Evolutionary conservation across 1,140 invertebrate species (phyloP), one percentile per base, ranked within the genome.

Genomic region (Galendromus occidentalis): DNA sequence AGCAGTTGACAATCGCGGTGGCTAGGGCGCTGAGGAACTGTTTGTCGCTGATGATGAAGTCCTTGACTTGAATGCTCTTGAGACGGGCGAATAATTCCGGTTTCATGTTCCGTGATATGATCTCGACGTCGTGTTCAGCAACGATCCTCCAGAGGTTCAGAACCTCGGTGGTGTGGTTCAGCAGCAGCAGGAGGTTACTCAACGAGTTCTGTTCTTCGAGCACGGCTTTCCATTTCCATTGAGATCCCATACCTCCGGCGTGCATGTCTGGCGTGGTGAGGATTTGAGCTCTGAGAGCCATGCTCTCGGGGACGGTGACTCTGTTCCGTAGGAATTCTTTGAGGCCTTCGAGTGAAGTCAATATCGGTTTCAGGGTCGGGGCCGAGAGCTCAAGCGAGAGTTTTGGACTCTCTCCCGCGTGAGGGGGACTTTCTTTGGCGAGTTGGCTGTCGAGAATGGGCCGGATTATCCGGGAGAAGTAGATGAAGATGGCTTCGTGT

Each of bases 81-180:
- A 86, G 76, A 68, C 83, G 79, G 71, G 80, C 79, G 64, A 83
- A 79, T 67, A 82, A 76, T 67, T 85, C 83, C 79, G 81, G 66
- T 20, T 65, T 18, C 44, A 69, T 59, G 65, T 64, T 66, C 2
- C 18, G 39, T 18, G 42, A 44, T 55, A 97, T 82, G 30, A 85
- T 79, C 72, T 92, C 85, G 72, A 97, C 86, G 72, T 93, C 86
- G 76, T 97, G 91, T 72, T 95, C 89, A 71, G 84, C 87, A 0
- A 97, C 75, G 44, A 98, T 84, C 73, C 87, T 87, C 89, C 91
- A 94, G n/a, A 98, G 76, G 29, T 86, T 87, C 41, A 97, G 76
- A 69, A 94, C 86, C 78, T 98, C 91, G 72, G 86, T 85, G 2
- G 85, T 81, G 72, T 90, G 83, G 66, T 80, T 82, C 28, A 92